Evolutionary conservation across 2,113 vertebrate species (phyloP).

Genomic region (Calidris pygmaea): DNA sequence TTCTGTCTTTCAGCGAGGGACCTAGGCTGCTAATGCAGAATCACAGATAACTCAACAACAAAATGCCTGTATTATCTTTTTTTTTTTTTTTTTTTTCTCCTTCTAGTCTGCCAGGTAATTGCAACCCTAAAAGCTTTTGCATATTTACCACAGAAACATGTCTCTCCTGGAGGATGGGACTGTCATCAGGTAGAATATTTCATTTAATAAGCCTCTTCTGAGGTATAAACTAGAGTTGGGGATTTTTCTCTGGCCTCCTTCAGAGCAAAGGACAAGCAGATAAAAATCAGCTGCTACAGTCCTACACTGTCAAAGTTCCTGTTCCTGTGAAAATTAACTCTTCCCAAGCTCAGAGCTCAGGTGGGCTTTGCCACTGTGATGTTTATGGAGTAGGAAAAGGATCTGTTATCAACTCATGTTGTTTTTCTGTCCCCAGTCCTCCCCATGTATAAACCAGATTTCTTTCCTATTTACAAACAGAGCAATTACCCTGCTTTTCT

Average conservation of each 20-base stretch:
- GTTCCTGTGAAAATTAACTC: constrained; percentile 49
- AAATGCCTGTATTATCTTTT: constrained; percentile 31
- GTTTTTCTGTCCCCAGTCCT: background rate
- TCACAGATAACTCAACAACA: constrained; percentile 46
- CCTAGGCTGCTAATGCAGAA: constrained; percentile 11
- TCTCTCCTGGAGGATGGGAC: constrained; percentile 23
- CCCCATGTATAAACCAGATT: background rate
- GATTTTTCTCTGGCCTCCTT: constrained; percentile 26
- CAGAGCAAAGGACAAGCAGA: constrained; percentile 52
- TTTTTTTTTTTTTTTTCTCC: background rate
- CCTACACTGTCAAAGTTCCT: constrained; percentile 16
- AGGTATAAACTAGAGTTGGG: background rate
- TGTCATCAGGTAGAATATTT: constrained; percentile 24
- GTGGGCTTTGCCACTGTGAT: background rate
- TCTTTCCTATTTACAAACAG: constrained; percentile 12
- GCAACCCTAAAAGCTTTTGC: constrained; percentile 32
- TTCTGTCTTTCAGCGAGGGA: constrained; percentile 38
- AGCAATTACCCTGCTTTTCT: background rate
- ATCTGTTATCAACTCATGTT: background rate
- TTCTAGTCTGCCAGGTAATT: constrained; percentile 21
- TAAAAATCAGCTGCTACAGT: constrained; percentile 49
- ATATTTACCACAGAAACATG: constrained; percentile 26
- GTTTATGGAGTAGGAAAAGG: background rate
- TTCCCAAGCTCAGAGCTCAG: background rate
- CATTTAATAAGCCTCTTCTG: constrained; percentile 42